A percentile compares a stretch with the other conserved stretches of the same genome.
Conservation (phyloP, 1,140 invertebrate species). For the Idris sp. region DNA sequence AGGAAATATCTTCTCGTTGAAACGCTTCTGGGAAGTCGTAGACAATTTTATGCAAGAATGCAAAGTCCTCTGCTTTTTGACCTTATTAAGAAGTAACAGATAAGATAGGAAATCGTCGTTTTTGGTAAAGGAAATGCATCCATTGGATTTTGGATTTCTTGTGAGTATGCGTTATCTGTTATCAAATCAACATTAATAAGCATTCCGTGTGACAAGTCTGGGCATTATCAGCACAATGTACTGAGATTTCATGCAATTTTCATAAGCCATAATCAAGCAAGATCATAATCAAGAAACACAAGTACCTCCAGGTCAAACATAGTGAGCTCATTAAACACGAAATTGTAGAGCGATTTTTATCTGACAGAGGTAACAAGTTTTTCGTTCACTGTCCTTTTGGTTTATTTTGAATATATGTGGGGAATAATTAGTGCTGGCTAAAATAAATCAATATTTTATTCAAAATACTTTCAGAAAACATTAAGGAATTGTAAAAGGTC, state of each 20-base stretch:
- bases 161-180: constrained; percentile 37
- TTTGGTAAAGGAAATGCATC: constrained; percentile 9
- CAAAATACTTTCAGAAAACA: too few relatives aligned
- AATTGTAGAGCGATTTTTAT: constrained; percentile 33
- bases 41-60: constrained; percentile 1
- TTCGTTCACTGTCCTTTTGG: constrained; percentile 1
- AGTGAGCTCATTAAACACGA: constrained; percentile 46
- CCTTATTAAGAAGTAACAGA: constrained; percentile 9
- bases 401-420: too few relatives aligned
- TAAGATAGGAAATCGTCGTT: constrained; percentile 8
- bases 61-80: constrained; percentile 4
- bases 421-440: too few relatives aligned
- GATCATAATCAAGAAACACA: constrained; percentile 45
- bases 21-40: too few relatives aligned
- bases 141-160: constrained; percentile 32
- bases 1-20: too few relatives aligned
- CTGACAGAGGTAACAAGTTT: constrained; percentile 5
- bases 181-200: constrained; percentile 55
- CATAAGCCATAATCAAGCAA: constrained; percentile 50
- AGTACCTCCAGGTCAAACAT: constrained; percentile 35
- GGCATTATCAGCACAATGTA: constrained; percentile 46
- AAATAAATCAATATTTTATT: too few relatives aligned
- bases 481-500: too few relatives aligned
- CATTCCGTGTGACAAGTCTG: constrained; percentile 4
- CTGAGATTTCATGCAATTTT: constrained; percentile 42